Evolutionary conservation across 2,888 invertebrate genomes (phyloP).

Genomic region (Tetanocera ferruginea): DNA sequence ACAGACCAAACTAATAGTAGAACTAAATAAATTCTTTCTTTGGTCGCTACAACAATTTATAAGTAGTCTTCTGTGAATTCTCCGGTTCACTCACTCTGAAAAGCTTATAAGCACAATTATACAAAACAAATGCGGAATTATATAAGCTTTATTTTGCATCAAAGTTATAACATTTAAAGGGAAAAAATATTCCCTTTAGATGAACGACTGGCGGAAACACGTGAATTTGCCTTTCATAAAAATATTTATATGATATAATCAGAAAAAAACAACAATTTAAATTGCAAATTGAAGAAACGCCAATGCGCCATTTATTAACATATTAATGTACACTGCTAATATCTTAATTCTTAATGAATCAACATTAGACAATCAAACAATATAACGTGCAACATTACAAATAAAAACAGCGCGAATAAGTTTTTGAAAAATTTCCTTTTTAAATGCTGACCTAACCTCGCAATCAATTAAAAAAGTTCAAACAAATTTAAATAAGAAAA

Average conservation of each 20-base stretch:
- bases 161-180: too few relatives aligned
- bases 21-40: too few relatives aligned
- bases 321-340: background rate
- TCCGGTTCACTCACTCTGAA: too few relatives aligned
- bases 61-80: too few relatives aligned
- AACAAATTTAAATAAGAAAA: conserved; percentile 54
- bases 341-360: background rate
- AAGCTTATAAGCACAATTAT: too few relatives aligned
- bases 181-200: background rate
- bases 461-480: conserved; percentile 49
- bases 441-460: background rate
- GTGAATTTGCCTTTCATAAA: background rate
- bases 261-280: background rate
- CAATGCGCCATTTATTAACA: background rate
- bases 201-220: background rate
- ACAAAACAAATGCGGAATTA: too few relatives aligned
- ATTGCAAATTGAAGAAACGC: background rate
- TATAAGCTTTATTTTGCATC: too few relatives aligned
- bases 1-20: too few relatives aligned
- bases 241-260: background rate
- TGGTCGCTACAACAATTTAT: too few relatives aligned
- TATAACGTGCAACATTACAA: background rate
- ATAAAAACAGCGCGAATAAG: background rate
- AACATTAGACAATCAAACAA: background rate
- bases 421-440: background rate